Evolutionary conservation across 1,140 invertebrate genomes (phyloP), one percentile per base, ranked within the genome.

Genomic region (Eurosta solidaginis): DNA sequence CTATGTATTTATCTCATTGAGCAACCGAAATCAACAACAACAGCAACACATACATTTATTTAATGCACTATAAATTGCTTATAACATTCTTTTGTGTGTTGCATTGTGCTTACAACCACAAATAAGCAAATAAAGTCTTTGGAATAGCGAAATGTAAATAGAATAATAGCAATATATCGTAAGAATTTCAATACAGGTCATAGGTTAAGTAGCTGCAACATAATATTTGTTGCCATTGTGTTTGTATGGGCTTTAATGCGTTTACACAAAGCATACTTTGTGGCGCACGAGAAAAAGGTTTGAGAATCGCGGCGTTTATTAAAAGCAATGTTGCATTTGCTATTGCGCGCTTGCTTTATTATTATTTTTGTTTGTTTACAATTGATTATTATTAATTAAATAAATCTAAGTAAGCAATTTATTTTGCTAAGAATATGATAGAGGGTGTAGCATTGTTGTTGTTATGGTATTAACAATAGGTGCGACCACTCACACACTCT

Each of bases 1-100:
- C 59, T 68, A 68, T n/a, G n/a, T n/a, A n/a, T 68, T 68, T 42
- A 68, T 68, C 59, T 68, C 22, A 33, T n/a, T 33, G n/a, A 29
- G n/a, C 20, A 68, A 22, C n/a, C 33, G 40, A 20, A 17, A 9
- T 29, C 59, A 36, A 68, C 54, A 59, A 59, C 29, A n/a, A n/a
- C 29, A 33, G 54, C 33, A 33, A 29, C 54, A n/a, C 54, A n/a
- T n/a, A n/a, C n/a, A n/a, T n/a, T n/a, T n/a, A n/a, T 14, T 36
- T 40, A 68, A 40, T 68, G 59, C 59, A n/a, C 33, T 20, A 68
- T 40, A 20, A 33, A 1, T 33, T 22, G 59, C 59, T n/a, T 10
- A 29, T 40, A 68, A 40, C 36, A 40, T 27, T 1, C 27, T 27
- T 59, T 59, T 59, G 52, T 59, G 27, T 59, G 25, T 29, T 2